phyloP scores from a whole-genome alignment of 2,797 vertebrate species.

The Ciconia nigra region DNA sequence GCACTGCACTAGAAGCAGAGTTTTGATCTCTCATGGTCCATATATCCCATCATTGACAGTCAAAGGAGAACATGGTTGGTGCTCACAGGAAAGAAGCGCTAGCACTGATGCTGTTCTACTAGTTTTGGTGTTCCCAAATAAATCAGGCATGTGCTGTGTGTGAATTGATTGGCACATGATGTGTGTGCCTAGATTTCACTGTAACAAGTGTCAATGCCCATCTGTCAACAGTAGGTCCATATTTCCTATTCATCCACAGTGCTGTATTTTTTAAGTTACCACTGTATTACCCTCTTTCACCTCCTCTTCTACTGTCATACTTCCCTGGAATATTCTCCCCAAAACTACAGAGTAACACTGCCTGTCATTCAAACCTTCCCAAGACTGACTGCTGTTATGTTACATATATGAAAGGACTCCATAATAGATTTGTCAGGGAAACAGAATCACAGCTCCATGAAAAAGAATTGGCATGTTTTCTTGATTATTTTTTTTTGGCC shows the following conservation, averaged over 20 bases:
- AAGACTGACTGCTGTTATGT: not conserved
- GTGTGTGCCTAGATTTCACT: not conserved
- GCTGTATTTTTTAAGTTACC: not conserved
- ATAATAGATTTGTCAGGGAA: not conserved
- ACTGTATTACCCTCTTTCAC: not conserved
- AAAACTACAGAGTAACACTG: not conserved
- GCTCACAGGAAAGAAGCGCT: not conserved
- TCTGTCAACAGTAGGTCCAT: not conserved
- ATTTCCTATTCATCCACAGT: not conserved
- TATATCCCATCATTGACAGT: not conserved
- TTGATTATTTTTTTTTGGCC: not conserved
- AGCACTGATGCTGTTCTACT: not conserved
- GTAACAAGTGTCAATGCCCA: not conserved
- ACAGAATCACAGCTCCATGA: not conserved
- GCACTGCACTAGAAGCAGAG: not conserved
- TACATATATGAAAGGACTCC: not conserved
- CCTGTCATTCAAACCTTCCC: not conserved
- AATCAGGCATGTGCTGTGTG: not conserved
- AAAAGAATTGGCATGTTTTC: not conserved
- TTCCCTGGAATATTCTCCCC: not conserved
- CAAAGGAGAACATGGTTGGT: not conserved
- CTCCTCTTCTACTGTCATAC: not conserved
- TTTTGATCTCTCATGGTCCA: not conserved
- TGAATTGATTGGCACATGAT: not conserved
- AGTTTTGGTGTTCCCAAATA: not conserved